Evolutionary conservation across 2,888 invertebrate species (phyloP).

Genomic region (Merodon equestris): DNA sequence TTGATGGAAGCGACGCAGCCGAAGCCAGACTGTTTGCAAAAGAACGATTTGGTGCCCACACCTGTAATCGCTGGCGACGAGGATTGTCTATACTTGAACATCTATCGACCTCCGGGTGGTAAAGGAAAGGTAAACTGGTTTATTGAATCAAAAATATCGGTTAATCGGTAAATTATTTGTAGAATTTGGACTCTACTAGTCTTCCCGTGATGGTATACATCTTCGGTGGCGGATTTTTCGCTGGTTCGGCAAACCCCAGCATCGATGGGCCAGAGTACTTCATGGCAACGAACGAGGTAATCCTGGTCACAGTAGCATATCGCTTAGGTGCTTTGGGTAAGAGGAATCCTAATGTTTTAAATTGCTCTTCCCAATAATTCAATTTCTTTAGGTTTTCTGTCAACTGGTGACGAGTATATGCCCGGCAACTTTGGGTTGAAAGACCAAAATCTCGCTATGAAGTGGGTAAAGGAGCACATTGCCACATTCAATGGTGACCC

Average conservation of each 20-base stretch:
- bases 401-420: slow-evolving; percentile 79
- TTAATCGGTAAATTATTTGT: too few relatives aligned
- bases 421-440: slow-evolving; percentile 80
- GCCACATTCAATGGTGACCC: slow-evolving; percentile 79
- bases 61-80: slow-evolving; percentile 77
- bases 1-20: slow-evolving; percentile 74
- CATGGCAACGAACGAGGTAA: slow-evolving; percentile 79
- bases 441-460: slow-evolving; percentile 79
- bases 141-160: too few relatives aligned
- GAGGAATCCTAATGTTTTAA: slow-evolving; percentile 41
- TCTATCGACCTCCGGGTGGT: slow-evolving; percentile 77
- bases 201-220: slow-evolving; percentile 80
- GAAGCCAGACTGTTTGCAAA: slow-evolving; percentile 78
- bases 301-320: slow-evolving; percentile 80
- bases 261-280: slow-evolving; percentile 80
- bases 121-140: too few relatives aligned
- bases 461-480: slow-evolving; percentile 80
- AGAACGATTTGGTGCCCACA: slow-evolving; percentile 75
- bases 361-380: neutral
- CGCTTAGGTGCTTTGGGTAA: slow-evolving; percentile 77
- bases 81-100: slow-evolving; percentile 80
- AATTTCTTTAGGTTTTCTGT: slow-evolving; percentile 77
- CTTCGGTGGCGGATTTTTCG: slow-evolving; percentile 80
- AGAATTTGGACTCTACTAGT: too few relatives aligned
- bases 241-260: slow-evolving; percentile 78